Percentiles rank a stretch among this genome's conserved stretches.
phyloP scores from a whole-genome alignment of 2,797 vertebrate genomes.

The Gephyroberyx darwinii region DNA sequence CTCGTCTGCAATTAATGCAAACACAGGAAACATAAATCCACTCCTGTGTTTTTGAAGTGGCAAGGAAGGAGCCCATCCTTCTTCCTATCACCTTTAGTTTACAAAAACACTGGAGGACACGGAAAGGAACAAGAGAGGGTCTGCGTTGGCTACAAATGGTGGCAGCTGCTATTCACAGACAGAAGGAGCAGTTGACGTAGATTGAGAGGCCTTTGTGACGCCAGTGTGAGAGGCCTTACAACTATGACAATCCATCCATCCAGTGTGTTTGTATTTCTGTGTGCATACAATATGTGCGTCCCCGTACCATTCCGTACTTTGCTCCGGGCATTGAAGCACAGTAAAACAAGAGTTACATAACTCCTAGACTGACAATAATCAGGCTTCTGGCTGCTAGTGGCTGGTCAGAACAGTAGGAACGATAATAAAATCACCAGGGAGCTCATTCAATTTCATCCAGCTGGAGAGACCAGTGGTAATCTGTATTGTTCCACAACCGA shows the following conservation, averaged over 20 bases:
- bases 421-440: constrained; percentile 13
- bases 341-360: constrained; percentile 11
- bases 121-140: not conserved
- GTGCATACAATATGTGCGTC: not conserved
- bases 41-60: too few relatives aligned
- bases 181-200: too few relatives aligned
- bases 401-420: constrained; percentile 1
- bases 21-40: too few relatives aligned
- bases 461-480: not conserved
- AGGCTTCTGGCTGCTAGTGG: constrained; percentile 3
- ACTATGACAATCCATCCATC: not conserved
- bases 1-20: too few relatives aligned
- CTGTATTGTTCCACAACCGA: not conserved
- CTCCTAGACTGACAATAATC: not conserved
- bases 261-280: not conserved
- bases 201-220: too few relatives aligned
- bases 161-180: too few relatives aligned
- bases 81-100: not conserved
- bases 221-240: not conserved
- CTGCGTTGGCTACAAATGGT: too few relatives aligned
- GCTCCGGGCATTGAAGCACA: not conserved
- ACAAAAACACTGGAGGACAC: not conserved
- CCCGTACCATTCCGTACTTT: constrained; percentile 6
- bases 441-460: constrained; percentile 12
- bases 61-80: too few relatives aligned